Conservation (phyloP, 2,113 vertebrate genomes). For the Corythoichthys haematopterus region DNA sequence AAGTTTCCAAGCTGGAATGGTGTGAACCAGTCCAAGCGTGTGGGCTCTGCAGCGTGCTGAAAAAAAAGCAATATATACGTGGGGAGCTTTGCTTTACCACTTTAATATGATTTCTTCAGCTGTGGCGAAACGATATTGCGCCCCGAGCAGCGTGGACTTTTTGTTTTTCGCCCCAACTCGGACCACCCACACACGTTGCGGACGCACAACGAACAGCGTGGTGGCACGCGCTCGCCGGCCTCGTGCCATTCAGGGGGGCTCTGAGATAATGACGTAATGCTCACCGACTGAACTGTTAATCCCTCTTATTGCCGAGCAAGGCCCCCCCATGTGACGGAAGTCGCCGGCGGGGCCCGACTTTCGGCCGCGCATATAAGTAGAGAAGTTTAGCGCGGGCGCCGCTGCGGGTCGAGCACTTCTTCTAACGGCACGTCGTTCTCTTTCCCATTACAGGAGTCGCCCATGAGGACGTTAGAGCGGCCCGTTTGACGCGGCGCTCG, state of each 20-base stretch:
- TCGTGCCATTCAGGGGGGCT: conserved; percentile 22
- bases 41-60: too few species aligned
- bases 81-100: too few species aligned
- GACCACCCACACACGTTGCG: conserved; percentile 19
- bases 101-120: too few species aligned
- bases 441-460: conserved; percentile 42
- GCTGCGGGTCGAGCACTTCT: conserved; percentile 24
- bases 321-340: conserved; percentile 49
- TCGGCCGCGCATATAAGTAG: conserved; percentile 51
- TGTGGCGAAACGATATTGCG: too few species aligned
- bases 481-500: conserved; percentile 35
- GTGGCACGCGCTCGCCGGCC: too few species aligned
- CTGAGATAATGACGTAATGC: conserved; percentile 51
- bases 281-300: conserved; percentile 51
- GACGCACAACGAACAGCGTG: conserved; percentile 45
- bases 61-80: too few species aligned
- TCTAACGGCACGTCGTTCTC: conserved; percentile 5
- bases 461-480: conserved; percentile 49
- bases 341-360: too few species aligned
- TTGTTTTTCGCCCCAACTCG: too few species aligned
- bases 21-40: too few species aligned
- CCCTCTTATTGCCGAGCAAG: conserved; percentile 52
- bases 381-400: conserved; percentile 26
- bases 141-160: too few species aligned
- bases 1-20: too few species aligned